phyloP scores from a whole-genome alignment of 2,888 invertebrate genomes.

The Trachelus iudaicus region DNA sequence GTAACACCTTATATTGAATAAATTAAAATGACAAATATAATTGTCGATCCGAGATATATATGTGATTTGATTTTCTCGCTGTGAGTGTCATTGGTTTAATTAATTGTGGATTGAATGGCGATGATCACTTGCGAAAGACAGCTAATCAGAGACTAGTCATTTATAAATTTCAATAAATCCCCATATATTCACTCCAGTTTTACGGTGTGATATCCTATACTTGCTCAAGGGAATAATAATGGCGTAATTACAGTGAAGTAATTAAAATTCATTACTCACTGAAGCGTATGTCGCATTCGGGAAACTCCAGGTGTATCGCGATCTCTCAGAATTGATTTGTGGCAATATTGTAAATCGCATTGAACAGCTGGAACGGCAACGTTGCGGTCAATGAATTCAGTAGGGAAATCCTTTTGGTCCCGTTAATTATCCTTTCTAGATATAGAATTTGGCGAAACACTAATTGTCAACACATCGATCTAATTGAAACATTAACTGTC shows the following conservation, averaged over 20 bases:
- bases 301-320: not conserved
- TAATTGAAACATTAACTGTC: too few relatives aligned
- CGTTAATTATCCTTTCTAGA: not conserved
- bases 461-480: too few relatives aligned
- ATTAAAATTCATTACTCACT: not conserved
- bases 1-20: not conserved
- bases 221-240: not conserved
- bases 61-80: not conserved
- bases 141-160: not conserved
- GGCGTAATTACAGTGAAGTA: not conserved
- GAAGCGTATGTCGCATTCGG: not conserved
- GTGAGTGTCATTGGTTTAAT: not conserved
- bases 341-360: not conserved
- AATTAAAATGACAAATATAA: not conserved
- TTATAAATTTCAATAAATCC: not conserved
- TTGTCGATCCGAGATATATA: too few relatives aligned
- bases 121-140: not conserved
- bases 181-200: not conserved
- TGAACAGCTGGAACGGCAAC: not conserved
- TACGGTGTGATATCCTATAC: not conserved
- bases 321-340: too few relatives aligned
- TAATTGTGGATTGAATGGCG: too few relatives aligned
- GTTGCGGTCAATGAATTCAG: not conserved
- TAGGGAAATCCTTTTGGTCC: not conserved
- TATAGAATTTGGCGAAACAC: not conserved